Evolutionary conservation across 2,797 vertebrate genomes (phyloP), one percentile per base, ranked within the genome.

Genomic region (Trachurus trachurus): DNA sequence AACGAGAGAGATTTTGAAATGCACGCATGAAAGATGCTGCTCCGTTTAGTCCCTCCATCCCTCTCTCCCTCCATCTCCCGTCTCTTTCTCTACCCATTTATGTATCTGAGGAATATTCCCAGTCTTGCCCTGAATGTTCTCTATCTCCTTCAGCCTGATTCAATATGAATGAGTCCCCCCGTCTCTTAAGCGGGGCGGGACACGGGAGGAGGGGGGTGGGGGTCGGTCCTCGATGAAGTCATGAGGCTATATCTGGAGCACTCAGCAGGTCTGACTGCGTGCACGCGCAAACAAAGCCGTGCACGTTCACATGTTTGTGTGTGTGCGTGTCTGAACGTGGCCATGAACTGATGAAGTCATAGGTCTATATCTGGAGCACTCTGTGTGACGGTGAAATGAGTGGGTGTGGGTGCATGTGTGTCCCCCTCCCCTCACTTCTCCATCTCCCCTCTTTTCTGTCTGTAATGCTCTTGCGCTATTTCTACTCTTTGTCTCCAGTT

Each of bases 91-190:
- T 61, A 54, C 81, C 40, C 47, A 50, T 63, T 47, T 66, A 56
- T 85, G 80, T 57, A 12, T 78, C 66, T 77, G 56, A 68, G 26
- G 70, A 70, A 64, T 70, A 60, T 76, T 76, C 62, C 68, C 50
- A 50, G 44, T 56, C 66, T 78, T 79, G 61, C 74, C 67, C 81
- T 71, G 57, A 78, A 80, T 71, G 78, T 50, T 70, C 70, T 85
- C 53, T 45, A 71, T 65, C 74, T 75, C 79, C 59, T 67, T 81
- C 87, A 82, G 66, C 87, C 78, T 84, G 59, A 86, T 95, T 89
- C 89, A 82, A 87, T 89, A 93, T 92, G 89, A 93, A 92, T 93
- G 92, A 94, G 91, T 89, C 31, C 91, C 77, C 76, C 60, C 77
- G 63, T 82, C 87, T 92, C 89, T 74, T 1, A 85, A 80, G 68